Conservation (phyloP, 2,888 invertebrate species). For the Scaptomyza polygonia region DNA sequence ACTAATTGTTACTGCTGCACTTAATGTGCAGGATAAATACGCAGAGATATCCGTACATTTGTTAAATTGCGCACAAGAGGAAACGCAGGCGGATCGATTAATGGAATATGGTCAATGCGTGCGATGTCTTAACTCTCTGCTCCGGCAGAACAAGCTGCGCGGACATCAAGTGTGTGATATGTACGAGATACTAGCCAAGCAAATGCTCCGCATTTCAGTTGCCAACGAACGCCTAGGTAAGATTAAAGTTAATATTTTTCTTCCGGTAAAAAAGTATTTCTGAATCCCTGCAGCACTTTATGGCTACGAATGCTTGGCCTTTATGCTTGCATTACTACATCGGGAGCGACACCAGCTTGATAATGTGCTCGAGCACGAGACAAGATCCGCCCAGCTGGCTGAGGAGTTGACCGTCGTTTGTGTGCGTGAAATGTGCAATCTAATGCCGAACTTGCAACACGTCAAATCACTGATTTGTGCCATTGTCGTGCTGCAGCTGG, state of each 20-base stretch:
- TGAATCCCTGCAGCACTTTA: slow-evolving; percentile 27
- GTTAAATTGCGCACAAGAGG: not conserved
- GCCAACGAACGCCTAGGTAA: slow-evolving; percentile 36
- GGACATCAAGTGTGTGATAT: slow-evolving; percentile 32
- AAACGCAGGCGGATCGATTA: slow-evolving; percentile 16
- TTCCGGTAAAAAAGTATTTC: too few species aligned
- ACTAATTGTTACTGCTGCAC: slow-evolving; percentile 17
- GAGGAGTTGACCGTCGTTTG: slow-evolving; percentile 36
- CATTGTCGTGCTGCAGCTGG: slow-evolving; percentile 38
- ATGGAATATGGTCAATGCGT: slow-evolving; percentile 30
- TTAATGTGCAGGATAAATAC: slow-evolving; percentile 29
- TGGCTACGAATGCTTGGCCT: slow-evolving; percentile 60
- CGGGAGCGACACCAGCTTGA: slow-evolving; percentile 12
- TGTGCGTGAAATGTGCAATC: slow-evolving; percentile 24
- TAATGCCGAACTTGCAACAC: slow-evolving; percentile 12
- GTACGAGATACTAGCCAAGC: slow-evolving; percentile 34
- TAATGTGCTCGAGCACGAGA: slow-evolving; percentile 4
- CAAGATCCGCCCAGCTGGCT: slow-evolving; percentile 17
- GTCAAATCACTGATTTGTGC: slow-evolving; percentile 50
- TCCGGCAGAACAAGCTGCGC: slow-evolving; percentile 37
- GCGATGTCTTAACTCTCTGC: slow-evolving; percentile 38
- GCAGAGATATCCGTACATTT: slow-evolving; percentile 14
- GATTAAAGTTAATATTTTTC: not conserved
- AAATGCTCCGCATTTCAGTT: slow-evolving; percentile 23
- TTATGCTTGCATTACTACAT: slow-evolving; percentile 43